Evolutionary conservation across 2,888 invertebrate species (phyloP).

Genomic region (Pardosa pseudoannulata): DNA sequence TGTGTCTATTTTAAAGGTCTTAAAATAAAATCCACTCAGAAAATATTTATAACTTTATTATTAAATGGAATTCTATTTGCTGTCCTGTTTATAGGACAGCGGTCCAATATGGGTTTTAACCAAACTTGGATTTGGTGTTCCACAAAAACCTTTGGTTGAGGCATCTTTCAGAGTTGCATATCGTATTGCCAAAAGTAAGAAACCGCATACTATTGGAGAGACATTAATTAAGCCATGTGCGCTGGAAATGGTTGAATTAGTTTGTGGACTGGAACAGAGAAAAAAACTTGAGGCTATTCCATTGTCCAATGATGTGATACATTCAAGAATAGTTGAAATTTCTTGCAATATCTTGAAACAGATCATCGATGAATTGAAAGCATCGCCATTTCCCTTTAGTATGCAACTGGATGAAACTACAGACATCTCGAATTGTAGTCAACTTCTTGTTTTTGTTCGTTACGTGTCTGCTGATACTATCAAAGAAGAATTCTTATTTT

Average conservation of each 20-base stretch:
- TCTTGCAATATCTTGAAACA: constrained; percentile 62
- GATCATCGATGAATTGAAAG: constrained; percentile 58
- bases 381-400: constrained; percentile 62
- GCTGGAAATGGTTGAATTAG: constrained; percentile 50
- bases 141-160: constrained; percentile 42
- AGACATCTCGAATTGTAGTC: constrained; percentile 74
- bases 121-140: constrained; percentile 44
- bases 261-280: constrained; percentile 58
- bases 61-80: too few species aligned
- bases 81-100: too few species aligned
- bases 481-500: constrained; percentile 58
- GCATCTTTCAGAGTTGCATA: constrained; percentile 61
- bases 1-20: too few species aligned
- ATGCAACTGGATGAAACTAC: constrained; percentile 78
- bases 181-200: constrained; percentile 60
- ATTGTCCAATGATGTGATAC: constrained; percentile 54
- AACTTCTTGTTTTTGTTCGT: constrained; percentile 55
- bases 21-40: too few species aligned
- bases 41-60: too few species aligned
- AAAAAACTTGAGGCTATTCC: constrained; percentile 62
- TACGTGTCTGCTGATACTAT: constrained; percentile 44
- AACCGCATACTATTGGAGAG: constrained; percentile 62
- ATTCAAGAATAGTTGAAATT: constrained; percentile 62
- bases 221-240: constrained; percentile 58
- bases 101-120: too few species aligned